These are phyloP conservation scores for Chrysolina americana DNA, from an alignment of 2,888 invertebrate species.

Conservation along the genomic window DNA sequence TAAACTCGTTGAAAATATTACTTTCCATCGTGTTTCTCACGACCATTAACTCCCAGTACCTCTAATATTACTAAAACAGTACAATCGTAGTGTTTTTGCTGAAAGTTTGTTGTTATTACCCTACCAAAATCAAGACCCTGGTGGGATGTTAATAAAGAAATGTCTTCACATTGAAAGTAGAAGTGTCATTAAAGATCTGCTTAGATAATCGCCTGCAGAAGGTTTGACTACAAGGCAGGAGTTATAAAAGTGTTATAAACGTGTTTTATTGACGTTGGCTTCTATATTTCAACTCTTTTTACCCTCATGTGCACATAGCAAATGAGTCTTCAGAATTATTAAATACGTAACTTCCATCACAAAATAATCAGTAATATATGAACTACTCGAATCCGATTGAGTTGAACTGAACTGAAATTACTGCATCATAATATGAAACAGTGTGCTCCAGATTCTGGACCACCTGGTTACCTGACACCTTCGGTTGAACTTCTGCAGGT, in stretches of 20 bases:
- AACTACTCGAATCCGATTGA: no score
- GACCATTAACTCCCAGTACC: neutral
- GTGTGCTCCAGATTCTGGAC: no score
- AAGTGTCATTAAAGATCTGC: neutral
- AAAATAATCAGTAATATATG: no score
- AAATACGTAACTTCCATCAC: no score
- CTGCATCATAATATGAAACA: no score
- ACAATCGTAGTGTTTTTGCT: neutral
- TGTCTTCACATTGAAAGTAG: neutral
- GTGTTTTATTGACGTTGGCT: no score
- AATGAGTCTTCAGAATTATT: no score
- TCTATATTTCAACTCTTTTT: no score
- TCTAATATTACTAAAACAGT: constrained; percentile 18
- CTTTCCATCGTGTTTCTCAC: constrained; percentile 7
- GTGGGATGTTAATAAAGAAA: constrained; percentile 1
- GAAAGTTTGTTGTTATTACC: neutral
- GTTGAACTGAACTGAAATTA: no score
- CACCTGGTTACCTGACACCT: no score
- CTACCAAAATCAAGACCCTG: constrained; percentile 6
- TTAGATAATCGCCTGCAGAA: neutral
- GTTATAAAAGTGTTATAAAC: no score
- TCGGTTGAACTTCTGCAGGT: neutral
- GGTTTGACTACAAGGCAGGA: neutral
- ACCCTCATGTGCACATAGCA: no score
- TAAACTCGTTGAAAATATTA: neutral